Evolutionary conservation across 2,888 invertebrate species (phyloP), one percentile per base, ranked within the genome.

Genomic region (Tetropium fuscum): DNA sequence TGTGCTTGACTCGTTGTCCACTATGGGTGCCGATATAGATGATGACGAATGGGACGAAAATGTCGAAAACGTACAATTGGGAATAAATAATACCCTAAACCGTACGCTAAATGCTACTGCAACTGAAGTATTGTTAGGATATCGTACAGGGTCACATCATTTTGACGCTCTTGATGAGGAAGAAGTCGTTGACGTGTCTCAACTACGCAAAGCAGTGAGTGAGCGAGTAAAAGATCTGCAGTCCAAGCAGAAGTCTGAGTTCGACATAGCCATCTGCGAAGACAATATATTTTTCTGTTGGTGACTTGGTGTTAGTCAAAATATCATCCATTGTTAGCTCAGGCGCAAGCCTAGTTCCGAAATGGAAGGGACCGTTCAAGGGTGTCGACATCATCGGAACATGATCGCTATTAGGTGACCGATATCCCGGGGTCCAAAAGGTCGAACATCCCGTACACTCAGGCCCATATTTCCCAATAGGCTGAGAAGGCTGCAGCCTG

Each of bases 11-110:
- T 27, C 56, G 8, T 47, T 72, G 5, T 64, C 65, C 4, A 51
- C 72, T 5, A 69, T 69, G 20, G 59, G 66, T 25, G 66, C 65
- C 1, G 64, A 64, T n/a, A 22, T 44, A 1, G 49, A 58, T 4
- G 67, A 69, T 15, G 58, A 68, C 40, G 4, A 11, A 11, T 72
- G 71, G 71, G 74, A 74, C 53, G 38, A 59, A 10, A 18, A 59
- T 20, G 43, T 74, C 64, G 59, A 2, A 20, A 19, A 34, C 11
- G 48, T 64, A 19, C 59, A 64, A 53, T 16, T 41, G 32, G 59
- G 53, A 0, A 61, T 76, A 1, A 75, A 77, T 41, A 58, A 51
- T 18, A 62, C 63, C 8, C 6, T 44, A 18, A 44, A 22, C 18
- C 15, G 16, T 13, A 16, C 18, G 4, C 3, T 40, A 40, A 40